These are phyloP conservation scores for Girardinus metallicus DNA, from an alignment of 2,797 vertebrate species.

Conservation along the genomic window DNA sequence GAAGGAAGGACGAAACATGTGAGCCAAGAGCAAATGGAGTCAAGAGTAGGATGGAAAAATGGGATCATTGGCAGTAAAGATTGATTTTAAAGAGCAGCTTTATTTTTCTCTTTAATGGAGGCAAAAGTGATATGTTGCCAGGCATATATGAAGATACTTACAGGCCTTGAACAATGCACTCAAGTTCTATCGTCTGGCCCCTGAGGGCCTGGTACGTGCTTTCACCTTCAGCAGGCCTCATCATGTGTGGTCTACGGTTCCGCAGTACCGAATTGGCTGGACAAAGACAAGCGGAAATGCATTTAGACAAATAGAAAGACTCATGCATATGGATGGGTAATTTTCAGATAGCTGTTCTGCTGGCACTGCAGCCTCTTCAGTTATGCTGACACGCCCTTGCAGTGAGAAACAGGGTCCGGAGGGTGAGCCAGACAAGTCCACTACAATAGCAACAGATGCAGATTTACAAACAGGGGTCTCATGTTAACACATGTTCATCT, in stretches of 20 bases:
- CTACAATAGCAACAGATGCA: constrained; percentile 25
- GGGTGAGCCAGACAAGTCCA: constrained; percentile 16
- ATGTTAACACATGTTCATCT: constrained; percentile 65
- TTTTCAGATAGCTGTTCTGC: constrained; percentile 48
- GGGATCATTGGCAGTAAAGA: constrained; percentile 38
- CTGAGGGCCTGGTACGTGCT: constrained; percentile 82
- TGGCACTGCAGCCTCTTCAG: constrained; percentile 54
- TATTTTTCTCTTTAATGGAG: constrained; percentile 36
- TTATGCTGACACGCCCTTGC: constrained; percentile 21
- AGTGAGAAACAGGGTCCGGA: constrained; percentile 16
- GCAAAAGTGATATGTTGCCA: constrained; percentile 7
- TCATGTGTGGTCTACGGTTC: constrained; percentile 84
- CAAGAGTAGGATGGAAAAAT: constrained; percentile 10
- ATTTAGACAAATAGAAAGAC: constrained; percentile 26
- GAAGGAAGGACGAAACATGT: constrained; percentile 1
- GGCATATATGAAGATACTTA: constrained; percentile 77
- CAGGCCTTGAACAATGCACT: constrained; percentile 92
- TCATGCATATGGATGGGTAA: constrained; percentile 61
- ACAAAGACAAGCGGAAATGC: constrained; percentile 37
- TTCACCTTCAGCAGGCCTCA: constrained; percentile 79
- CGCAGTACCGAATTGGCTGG: constrained; percentile 86
- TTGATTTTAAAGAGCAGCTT: constrained; percentile 39
- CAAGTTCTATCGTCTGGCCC: constrained; percentile 84
- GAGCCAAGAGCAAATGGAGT: constrained; percentile 22
- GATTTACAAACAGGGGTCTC: constrained; percentile 46